Evolutionary conservation across 2,113 vertebrate genomes (phyloP).

Genomic region (Peromyscus polionotus): DNA sequence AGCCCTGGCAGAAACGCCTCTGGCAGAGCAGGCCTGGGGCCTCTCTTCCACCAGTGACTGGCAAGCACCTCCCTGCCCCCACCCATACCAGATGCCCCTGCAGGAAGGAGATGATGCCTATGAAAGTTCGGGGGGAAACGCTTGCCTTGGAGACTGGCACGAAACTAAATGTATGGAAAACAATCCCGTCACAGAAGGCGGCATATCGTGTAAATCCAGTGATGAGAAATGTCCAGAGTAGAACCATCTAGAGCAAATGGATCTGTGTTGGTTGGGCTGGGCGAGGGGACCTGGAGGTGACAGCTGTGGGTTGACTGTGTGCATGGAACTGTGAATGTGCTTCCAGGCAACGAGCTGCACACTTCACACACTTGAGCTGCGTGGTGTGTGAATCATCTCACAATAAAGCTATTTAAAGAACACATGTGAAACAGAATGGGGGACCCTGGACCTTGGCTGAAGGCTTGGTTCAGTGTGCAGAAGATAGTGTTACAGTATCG

Average conservation of each 20-base stretch:
- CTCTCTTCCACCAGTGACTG: neutral
- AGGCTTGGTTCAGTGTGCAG: neutral
- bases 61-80: neutral
- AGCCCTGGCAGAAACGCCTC: neutral
- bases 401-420: neutral
- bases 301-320: neutral
- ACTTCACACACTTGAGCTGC: neutral
- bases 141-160: too few species aligned
- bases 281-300: neutral
- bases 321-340: neutral
- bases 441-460: neutral
- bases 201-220: too few species aligned
- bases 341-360: neutral
- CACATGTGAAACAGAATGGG: neutral
- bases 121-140: neutral
- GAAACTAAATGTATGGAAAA: neutral
- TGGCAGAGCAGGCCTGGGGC: neutral
- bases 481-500: rapidly evolving
- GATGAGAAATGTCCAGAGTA: neutral
- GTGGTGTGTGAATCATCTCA: neutral
- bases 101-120: neutral
- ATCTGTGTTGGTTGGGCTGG: neutral
- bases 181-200: neutral
- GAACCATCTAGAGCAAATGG: neutral
- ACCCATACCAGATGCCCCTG: neutral